Conservation (phyloP, 1,140 invertebrate species). For the Sarcophaga bullata region DNA sequence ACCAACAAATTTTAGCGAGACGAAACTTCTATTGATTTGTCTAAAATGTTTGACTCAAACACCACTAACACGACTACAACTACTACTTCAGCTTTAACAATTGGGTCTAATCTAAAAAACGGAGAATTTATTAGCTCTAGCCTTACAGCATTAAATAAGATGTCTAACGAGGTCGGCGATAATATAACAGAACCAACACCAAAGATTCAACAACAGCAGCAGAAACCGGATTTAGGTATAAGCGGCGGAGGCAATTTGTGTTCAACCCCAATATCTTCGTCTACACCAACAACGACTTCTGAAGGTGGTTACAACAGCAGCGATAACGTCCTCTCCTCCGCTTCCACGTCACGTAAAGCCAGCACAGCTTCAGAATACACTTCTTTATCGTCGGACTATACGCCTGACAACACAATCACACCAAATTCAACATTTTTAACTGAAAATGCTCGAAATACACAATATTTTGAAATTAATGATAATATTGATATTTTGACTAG, state of each 20-base stretch:
- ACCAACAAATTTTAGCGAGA: conserved; percentile 61
- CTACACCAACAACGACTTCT: conserved; percentile 54
- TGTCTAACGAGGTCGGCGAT: neutral
- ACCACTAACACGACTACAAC: conserved; percentile 24
- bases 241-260: neutral
- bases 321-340: conserved; percentile 67
- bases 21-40: conserved; percentile 65
- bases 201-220: conserved; percentile 47
- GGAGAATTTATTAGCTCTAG: conserved; percentile 6
- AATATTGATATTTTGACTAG: neutral
- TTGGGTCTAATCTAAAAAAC: neutral
- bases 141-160: neutral
- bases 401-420: conserved; percentile 67
- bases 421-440: conserved; percentile 41
- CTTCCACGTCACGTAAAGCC: conserved; percentile 68
- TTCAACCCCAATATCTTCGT: conserved; percentile 59
- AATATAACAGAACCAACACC: neutral
- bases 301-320: conserved; percentile 60
- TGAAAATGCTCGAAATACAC: conserved; percentile 2
- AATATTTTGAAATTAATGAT: conserved; percentile 32
- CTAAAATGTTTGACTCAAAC: conserved; percentile 63
- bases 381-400: conserved; percentile 67
- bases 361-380: conserved; percentile 67
- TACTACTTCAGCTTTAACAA: neutral
- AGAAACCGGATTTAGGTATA: conserved; percentile 48